Conservation (phyloP, 2,888 invertebrate genomes). For the Oscheius myriophilus region DNA sequence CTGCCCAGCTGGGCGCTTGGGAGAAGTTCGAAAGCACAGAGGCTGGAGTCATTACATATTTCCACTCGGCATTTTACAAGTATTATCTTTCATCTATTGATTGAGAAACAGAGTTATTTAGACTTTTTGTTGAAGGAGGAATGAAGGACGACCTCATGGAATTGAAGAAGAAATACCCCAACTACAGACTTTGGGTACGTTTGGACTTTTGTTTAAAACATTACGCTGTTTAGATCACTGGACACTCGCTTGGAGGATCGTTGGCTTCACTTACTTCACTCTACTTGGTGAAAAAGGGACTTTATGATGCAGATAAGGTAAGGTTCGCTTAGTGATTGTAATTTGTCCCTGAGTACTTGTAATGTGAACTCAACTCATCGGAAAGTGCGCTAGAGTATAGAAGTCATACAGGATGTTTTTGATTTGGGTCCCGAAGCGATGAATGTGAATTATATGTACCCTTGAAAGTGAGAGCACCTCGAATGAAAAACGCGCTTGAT, state of each 20-base stretch:
- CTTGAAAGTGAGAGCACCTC: background rate
- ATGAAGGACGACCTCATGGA: constrained; percentile 67
- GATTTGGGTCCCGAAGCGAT: too few relatives aligned
- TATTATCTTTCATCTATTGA: background rate
- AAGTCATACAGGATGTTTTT: too few relatives aligned
- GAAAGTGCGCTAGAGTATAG: too few relatives aligned
- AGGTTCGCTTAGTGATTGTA: background rate
- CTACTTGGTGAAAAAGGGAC: constrained; percentile 62
- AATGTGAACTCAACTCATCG: too few relatives aligned
- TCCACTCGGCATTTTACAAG: constrained; percentile 63
- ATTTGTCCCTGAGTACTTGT: too few relatives aligned
- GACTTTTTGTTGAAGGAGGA: constrained; percentile 64
- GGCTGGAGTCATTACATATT: constrained; percentile 70
- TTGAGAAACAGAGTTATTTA: constrained; percentile 6
- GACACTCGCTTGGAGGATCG: constrained; percentile 68
- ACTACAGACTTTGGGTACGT: constrained; percentile 65
- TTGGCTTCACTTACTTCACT: constrained; percentile 69
- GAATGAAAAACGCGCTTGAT: too few relatives aligned
- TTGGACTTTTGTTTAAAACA: background rate
- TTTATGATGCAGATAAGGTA: constrained; percentile 59
- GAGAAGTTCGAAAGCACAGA: constrained; percentile 65
- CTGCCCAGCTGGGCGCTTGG: constrained; percentile 69
- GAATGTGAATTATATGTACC: background rate
- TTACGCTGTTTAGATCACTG: constrained; percentile 56
- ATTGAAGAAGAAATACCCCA: constrained; percentile 64